These are phyloP conservation scores for Pseudopodoces humilis DNA, from an alignment of 2,113 vertebrate genomes.

Conservation along the genomic window DNA sequence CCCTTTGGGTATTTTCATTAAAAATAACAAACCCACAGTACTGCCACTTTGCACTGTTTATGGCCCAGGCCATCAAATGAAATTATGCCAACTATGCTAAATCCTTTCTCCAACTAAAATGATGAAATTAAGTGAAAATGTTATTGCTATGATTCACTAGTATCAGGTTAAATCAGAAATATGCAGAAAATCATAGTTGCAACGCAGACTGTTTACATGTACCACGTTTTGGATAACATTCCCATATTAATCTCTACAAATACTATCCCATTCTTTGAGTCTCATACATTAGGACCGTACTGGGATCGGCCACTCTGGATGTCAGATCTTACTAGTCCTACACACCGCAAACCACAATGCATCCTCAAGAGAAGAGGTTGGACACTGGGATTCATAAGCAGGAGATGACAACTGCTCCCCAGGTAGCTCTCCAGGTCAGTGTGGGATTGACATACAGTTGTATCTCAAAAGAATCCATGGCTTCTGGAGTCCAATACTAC, in stretches of 20 bases:
- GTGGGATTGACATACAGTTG: background rate
- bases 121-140: background rate
- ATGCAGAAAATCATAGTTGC: background rate
- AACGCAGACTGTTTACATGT: background rate
- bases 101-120: background rate
- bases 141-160: background rate
- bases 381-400: background rate
- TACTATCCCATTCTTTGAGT: background rate
- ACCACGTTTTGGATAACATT: background rate
- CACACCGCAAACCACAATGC: rapidly evolving
- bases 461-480: background rate
- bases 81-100: background rate
- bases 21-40: background rate
- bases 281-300: background rate
- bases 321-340: background rate
- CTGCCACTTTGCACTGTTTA: background rate
- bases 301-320: background rate
- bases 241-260: background rate
- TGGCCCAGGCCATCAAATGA: background rate
- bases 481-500: background rate
- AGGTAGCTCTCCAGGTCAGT: background rate
- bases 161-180: background rate
- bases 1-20: conserved; percentile 10
- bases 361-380: background rate
- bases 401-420: background rate